Evolutionary conservation across 2,113 vertebrate genomes (phyloP).

Genomic region (Pholis gunnellus): DNA sequence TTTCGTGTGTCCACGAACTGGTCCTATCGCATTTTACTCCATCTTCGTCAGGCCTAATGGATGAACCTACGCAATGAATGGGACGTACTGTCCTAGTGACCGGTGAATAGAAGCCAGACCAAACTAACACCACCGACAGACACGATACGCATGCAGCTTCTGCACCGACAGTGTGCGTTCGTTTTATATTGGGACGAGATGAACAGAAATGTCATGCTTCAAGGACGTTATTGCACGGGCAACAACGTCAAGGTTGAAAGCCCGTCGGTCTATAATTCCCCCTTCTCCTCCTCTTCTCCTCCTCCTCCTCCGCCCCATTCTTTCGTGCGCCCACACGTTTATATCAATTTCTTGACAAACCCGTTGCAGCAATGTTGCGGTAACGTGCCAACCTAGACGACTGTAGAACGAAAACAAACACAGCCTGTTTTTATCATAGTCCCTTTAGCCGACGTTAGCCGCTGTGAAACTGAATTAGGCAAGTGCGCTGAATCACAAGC

Average conservation of each 20-base stretch:
- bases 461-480: constrained; percentile 24
- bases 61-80: constrained; percentile 64
- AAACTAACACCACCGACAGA: constrained; percentile 27
- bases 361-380: constrained; percentile 70
- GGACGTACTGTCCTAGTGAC: constrained; percentile 65
- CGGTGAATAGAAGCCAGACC: constrained; percentile 37
- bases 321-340: constrained; percentile 66
- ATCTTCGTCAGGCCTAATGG: constrained; percentile 12
- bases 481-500: constrained; percentile 59
- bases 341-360: constrained; percentile 60
- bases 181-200: constrained; percentile 39
- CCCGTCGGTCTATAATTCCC: constrained; percentile 52
- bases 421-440: not conserved
- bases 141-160: constrained; percentile 31
- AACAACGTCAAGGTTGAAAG: constrained; percentile 80
- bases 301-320: constrained; percentile 62
- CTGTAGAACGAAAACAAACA: constrained; percentile 34
- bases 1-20: not conserved
- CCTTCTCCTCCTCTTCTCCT: constrained; percentile 38
- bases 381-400: constrained; percentile 34
- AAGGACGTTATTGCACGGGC: constrained; percentile 71
- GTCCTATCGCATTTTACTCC: constrained; percentile 15
- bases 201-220: constrained; percentile 72
- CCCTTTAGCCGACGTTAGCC: not conserved
- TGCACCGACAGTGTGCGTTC: constrained; percentile 8